phyloP scores from a whole-genome alignment of 2,888 invertebrate genomes.

The Lochmaea capreae region DNA sequence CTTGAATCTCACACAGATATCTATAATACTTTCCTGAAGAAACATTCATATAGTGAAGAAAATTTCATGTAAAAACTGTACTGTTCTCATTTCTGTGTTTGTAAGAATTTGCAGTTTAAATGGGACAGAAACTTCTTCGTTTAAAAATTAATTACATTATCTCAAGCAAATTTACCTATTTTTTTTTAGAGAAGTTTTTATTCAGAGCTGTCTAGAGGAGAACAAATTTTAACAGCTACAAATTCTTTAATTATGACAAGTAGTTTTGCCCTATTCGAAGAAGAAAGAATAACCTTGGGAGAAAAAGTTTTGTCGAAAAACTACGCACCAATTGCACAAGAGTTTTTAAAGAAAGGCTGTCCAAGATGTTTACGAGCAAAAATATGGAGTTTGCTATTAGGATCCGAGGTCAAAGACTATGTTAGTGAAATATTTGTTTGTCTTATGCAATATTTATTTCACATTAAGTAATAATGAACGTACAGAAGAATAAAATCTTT shows the following conservation, averaged over 20 bases:
- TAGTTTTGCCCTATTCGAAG: slow-evolving; percentile 73
- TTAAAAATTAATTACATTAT: too few species aligned
- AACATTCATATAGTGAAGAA: too few species aligned
- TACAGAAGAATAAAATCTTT: too few species aligned
- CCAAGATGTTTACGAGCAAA: slow-evolving; percentile 82
- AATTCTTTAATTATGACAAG: slow-evolving; percentile 58
- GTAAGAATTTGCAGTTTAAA: too few species aligned
- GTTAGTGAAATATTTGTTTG: slow-evolving; percentile 63
- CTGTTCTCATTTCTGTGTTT: too few species aligned
- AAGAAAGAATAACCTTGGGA: slow-evolving; percentile 79
- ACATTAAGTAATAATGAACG: background rate
- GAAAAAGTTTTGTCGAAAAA: slow-evolving; percentile 81
- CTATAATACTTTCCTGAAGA: too few species aligned
- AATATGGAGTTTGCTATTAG: slow-evolving; percentile 89
- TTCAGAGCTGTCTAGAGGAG: slow-evolving; percentile 80
- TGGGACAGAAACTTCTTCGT: too few species aligned
- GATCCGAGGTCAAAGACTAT: slow-evolving; percentile 78
- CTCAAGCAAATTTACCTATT: background rate
- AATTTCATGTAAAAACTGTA: too few species aligned
- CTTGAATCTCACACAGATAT: too few species aligned
- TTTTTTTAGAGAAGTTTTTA: slow-evolving; percentile 75
- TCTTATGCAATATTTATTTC: background rate
- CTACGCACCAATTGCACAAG: slow-evolving; percentile 90
- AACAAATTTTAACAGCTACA: slow-evolving; percentile 77
- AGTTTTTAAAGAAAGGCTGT: slow-evolving; percentile 88